phyloP scores from a whole-genome alignment of 2,113 vertebrate genomes.

The Lontra canadensis region DNA sequence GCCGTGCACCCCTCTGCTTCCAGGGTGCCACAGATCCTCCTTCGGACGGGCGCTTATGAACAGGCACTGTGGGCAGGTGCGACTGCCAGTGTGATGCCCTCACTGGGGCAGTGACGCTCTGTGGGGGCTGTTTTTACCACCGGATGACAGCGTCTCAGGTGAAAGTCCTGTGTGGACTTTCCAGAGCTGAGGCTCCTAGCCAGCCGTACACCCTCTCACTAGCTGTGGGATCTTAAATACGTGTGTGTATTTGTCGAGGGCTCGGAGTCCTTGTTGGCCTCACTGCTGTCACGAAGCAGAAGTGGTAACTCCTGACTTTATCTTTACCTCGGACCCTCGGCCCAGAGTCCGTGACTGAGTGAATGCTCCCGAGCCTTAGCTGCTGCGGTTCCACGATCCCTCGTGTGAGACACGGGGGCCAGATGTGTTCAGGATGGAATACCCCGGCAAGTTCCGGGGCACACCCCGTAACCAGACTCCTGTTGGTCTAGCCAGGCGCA shows the following conservation, averaged over 20 bases:
- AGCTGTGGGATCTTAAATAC: accelerated
- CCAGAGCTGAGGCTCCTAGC: background rate
- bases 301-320: accelerated
- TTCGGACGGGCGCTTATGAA: accelerated
- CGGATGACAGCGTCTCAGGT: background rate
- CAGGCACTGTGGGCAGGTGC: background rate
- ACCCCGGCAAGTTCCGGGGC: accelerated
- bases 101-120: background rate
- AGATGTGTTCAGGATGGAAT: background rate
- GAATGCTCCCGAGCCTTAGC: accelerated
- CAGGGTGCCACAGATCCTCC: accelerated
- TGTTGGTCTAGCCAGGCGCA: accelerated
- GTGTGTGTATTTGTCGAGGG: accelerated
- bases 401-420: accelerated
- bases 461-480: accelerated
- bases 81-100: too few species aligned
- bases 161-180: too few species aligned
- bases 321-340: background rate
- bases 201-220: accelerated
- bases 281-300: background rate
- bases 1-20: background rate
- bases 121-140: background rate
- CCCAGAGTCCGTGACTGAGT: background rate
- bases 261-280: accelerated
- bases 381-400: background rate